Percentiles rank a stretch among this genome's conserved stretches.
Evolutionary conservation across 2,113 vertebrate species (phyloP).

Genomic region (rabbit (Oryctolagus cuniculus)): mOryCun1.1 NC_091442.1:43473001-43473500

Average conservation of each 20-base stretch:
- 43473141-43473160: no score
- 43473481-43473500: background rate
- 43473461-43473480: no score
- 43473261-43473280: background rate
- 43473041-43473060: background rate
- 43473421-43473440: background rate
- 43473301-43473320: background rate
- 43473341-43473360: background rate
- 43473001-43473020: no score
- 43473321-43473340: background rate
- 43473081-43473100: background rate
- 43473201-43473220: background rate
- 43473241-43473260: background rate
- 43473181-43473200: background rate
- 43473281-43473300: background rate
- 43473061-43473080: background rate
- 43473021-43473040: no score
- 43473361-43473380: background rate
- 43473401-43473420: background rate
- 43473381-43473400: background rate
- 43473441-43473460: background rate
- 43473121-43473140: background rate
- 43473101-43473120: background rate
- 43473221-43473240: background rate
- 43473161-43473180: background rate